phyloP scores from a whole-genome alignment of 2,888 invertebrate genomes.

The Mesochorus sp. region DNA sequence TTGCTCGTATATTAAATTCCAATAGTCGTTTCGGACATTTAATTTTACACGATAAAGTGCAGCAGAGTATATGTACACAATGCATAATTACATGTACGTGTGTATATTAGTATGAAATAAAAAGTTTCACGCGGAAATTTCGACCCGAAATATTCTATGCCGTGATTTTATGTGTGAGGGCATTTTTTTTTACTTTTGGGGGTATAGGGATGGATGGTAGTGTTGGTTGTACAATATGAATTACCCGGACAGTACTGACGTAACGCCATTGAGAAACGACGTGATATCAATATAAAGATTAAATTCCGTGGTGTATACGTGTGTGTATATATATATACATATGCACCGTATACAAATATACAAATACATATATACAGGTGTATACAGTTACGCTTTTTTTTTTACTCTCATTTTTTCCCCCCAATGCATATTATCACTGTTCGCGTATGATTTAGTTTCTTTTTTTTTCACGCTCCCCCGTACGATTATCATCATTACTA shows the following conservation, averaged over 20 bases:
- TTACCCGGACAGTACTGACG: slow-evolving; percentile 25
- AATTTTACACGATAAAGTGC: slow-evolving; percentile 36
- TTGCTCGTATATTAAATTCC: neutral
- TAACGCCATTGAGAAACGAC: slow-evolving; percentile 33
- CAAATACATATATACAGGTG: slow-evolving; percentile 57
- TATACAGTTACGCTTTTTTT: slow-evolving; percentile 28
- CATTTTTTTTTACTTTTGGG: neutral
- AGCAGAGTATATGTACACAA: slow-evolving; percentile 43
- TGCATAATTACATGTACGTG: slow-evolving; percentile 20
- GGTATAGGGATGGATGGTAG: neutral
- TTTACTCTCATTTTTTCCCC: neutral
- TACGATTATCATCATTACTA: neutral
- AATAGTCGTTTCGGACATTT: slow-evolving; percentile 30
- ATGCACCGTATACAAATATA: slow-evolving; percentile 59
- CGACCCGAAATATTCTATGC: neutral
- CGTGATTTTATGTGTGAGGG: neutral
- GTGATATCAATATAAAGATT: slow-evolving; percentile 48
- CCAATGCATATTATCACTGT: slow-evolving; percentile 37
- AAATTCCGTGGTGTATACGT: slow-evolving; percentile 42
- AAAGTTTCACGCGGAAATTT: slow-evolving; percentile 9
- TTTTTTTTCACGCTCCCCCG: neutral
- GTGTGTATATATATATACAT: slow-evolving; percentile 35
- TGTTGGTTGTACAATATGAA: slow-evolving; percentile 5
- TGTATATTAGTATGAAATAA: slow-evolving; percentile 36
- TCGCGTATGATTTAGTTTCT: slow-evolving; percentile 42